Evolutionary conservation across 2,113 vertebrate genomes (phyloP).

Genomic region (Galbula dea): DNA sequence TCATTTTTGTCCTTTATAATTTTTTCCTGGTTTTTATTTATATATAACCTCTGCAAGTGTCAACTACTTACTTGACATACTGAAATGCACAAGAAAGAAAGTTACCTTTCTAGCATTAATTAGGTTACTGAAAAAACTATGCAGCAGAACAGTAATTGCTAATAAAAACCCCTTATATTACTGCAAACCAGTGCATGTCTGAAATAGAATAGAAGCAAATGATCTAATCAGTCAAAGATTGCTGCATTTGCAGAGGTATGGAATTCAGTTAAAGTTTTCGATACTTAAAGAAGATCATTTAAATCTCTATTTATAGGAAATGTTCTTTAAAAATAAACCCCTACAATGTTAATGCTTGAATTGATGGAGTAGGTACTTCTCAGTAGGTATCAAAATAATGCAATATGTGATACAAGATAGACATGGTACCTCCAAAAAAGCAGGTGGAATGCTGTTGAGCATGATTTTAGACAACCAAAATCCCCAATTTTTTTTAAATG

Average conservation of each 20-base stretch:
- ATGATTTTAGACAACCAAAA: background rate
- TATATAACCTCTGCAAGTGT: background rate
- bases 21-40: background rate
- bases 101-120: constrained; percentile 30
- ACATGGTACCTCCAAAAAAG: background rate
- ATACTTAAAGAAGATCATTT: constrained; percentile 49
- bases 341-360: background rate
- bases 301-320: constrained; percentile 52
- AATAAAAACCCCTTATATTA: background rate
- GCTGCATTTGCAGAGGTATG: constrained; percentile 59
- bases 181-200: constrained; percentile 29
- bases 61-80: background rate
- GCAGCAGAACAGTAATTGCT: constrained; percentile 35
- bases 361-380: background rate
- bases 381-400: background rate
- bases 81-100: background rate
- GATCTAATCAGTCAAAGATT: constrained; percentile 67
- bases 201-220: constrained; percentile 60
- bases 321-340: background rate
- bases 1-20: background rate
- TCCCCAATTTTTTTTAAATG: background rate
- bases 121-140: constrained; percentile 37
- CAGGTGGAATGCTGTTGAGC: background rate
- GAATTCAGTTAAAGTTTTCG: constrained; percentile 68
- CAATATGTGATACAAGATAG: background rate